A percentile compares a stretch with the other conserved stretches of the same genome.
Evolutionary conservation across 2,113 vertebrate species (phyloP).

Genomic region (Ciconia maguari): DNA sequence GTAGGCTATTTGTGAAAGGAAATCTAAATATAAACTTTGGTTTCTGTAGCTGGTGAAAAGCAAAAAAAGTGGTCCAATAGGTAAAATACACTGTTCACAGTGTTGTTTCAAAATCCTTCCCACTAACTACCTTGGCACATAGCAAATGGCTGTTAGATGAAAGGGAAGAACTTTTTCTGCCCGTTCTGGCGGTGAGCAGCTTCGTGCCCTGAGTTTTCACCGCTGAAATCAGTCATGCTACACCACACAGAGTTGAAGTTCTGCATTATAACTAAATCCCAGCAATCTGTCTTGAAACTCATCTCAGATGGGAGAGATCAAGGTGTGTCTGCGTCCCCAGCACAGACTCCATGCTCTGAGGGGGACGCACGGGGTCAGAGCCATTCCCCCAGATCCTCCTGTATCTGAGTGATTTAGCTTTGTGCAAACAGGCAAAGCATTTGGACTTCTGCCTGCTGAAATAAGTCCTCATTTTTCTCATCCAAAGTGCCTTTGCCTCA

Average conservation of each 20-base stretch:
- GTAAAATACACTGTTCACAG: not conserved
- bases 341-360: not conserved
- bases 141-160: not conserved
- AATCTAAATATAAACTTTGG: not conserved
- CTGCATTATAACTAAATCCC: not conserved
- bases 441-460: not conserved
- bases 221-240: fast-evolving
- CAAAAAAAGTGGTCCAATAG: not conserved
- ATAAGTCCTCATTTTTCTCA: not conserved
- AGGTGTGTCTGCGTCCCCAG: not conserved
- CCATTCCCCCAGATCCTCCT: not conserved
- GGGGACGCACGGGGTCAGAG: not conserved
- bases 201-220: not conserved
- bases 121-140: not conserved
- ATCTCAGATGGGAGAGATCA: not conserved
- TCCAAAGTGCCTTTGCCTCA: not conserved
- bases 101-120: not conserved
- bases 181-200: not conserved
- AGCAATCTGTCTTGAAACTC: not conserved
- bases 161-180: not conserved
- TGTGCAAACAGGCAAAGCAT: not conserved
- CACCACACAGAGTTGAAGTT: not conserved
- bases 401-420: not conserved
- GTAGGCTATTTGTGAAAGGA: not conserved
- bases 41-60: not conserved